phyloP scores from a whole-genome alignment of 2,797 vertebrate genomes.

The Semotilus atromaculatus region DNA sequence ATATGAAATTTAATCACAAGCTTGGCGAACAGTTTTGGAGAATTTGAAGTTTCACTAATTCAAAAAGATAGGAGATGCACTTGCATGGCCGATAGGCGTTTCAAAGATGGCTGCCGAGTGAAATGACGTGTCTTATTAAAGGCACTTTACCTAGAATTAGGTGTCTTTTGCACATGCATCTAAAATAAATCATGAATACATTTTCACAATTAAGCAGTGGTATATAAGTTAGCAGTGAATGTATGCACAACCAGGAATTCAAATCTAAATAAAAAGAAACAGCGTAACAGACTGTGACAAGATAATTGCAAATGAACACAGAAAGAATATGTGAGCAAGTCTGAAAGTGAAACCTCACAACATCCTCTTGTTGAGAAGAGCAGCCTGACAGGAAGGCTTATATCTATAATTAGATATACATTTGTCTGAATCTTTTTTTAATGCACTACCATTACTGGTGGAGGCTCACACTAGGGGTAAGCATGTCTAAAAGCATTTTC shows the following conservation, averaged over 20 bases:
- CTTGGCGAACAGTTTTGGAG: too few species aligned
- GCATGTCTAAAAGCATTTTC: slow-evolving; percentile 38
- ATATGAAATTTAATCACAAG: too few species aligned
- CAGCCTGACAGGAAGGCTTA: slow-evolving; percentile 47
- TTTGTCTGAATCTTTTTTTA: slow-evolving; percentile 45
- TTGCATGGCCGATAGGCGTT: too few species aligned
- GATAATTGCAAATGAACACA: slow-evolving; percentile 10
- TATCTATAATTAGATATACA: slow-evolving; percentile 52
- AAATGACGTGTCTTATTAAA: too few species aligned
- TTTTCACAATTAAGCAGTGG: background rate
- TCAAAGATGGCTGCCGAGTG: too few species aligned
- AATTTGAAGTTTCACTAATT: too few species aligned
- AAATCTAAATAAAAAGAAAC: background rate
- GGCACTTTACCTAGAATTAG: background rate
- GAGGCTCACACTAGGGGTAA: background rate
- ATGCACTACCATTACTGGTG: slow-evolving; percentile 15
- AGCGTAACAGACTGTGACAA: background rate
- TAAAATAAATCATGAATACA: background rate
- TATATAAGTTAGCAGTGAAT: background rate
- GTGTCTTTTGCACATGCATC: background rate
- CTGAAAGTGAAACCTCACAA: slow-evolving; percentile 41
- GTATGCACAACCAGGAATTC: background rate
- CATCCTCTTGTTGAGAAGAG: slow-evolving; percentile 26
- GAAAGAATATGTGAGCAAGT: background rate
- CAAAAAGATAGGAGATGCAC: too few species aligned